Conservation (phyloP, 2,113 vertebrate species). For the Cricetomys ansorgei region DNA sequence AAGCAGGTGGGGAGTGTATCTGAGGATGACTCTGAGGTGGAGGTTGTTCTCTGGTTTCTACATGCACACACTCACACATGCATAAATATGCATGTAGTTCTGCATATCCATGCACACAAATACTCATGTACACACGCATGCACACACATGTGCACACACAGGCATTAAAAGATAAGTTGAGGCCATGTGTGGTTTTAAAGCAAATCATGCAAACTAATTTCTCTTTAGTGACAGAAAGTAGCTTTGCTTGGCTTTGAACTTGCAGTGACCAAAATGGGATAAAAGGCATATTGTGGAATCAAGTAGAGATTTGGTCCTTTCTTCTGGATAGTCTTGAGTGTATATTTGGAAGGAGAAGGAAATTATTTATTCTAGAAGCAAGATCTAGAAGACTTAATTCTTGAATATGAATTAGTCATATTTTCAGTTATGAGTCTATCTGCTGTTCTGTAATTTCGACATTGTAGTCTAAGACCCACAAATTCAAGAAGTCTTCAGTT, state of each 20-base stretch:
- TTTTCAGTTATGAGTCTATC: constrained; percentile 27
- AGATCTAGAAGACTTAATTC: background rate
- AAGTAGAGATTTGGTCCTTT: background rate
- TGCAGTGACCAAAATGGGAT: background rate
- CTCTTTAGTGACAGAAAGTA: background rate
- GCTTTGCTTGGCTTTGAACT: background rate
- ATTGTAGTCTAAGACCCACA: constrained; percentile 14
- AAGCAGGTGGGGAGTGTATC: background rate
- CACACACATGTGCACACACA: background rate
- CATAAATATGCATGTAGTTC: background rate
- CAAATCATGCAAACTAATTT: constrained; percentile 46
- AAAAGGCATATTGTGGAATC: background rate
- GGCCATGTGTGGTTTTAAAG: background rate
- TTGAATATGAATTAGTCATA: background rate
- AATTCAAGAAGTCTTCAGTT: constrained; percentile 20
- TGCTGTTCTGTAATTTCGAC: constrained; percentile 22
- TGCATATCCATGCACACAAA: background rate
- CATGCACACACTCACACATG: background rate
- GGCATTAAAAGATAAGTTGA: background rate
- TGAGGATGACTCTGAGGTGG: background rate
- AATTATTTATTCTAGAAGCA: background rate
- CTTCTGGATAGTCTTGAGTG: background rate
- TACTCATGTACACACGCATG: background rate
- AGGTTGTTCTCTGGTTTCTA: background rate
- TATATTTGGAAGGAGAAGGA: constrained; percentile 4